Base-by-base conservation (phyloP, 2,113 vertebrate species). In the Aegypius monachus region DNA sequence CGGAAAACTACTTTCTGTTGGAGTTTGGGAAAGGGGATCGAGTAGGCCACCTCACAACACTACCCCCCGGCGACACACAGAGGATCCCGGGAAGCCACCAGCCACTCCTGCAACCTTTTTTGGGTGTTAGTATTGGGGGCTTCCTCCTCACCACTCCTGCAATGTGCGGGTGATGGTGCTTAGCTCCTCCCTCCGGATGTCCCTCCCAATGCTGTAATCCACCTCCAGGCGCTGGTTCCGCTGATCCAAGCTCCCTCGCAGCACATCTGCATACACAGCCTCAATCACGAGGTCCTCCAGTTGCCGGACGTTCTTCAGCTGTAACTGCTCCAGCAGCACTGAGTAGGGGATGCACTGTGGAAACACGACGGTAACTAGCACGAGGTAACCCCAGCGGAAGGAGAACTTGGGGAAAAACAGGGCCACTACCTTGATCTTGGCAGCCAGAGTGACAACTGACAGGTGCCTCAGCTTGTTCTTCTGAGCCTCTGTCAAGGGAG, bases 381-480 rank as follows among this genome's bases (percentile, higher is more conserved):
- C 6, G 3, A 79, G 81, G 31, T 12, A 36, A 55, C 13, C 43
- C 62, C 75, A 34, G 18, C 1, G 32, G 32, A 22, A 84, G 25
- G 29, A 50, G 20, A 62, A 43, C 13, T 9, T 1, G 2, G 45
- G 40, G 13, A 19, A 31, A 36, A 73, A 34, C 1, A 65, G 7
- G 22, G 38, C 52, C 26, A 50, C 92, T 98, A 99, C 99, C 99
- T 99, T 99, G 92, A 99, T 98, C 97, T 99, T 99, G 97, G 99
- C 99, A 65, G 99, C 99, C 97, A 99, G 97, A 38, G 99, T 99
- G 97, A 99, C 99, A 2, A 99, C 99, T 23, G 99, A 99, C 77
- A 99, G 98, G 96, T 99, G 99, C 73, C 99, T 98, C 43, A 99
- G 98, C 91, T 99, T 99, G 97, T 99, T 99, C 98, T 98, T 99